Evolutionary conservation across 2,888 invertebrate species (phyloP), one percentile per base, ranked within the genome.

Genomic region (Dryobotodes eremita): DNA sequence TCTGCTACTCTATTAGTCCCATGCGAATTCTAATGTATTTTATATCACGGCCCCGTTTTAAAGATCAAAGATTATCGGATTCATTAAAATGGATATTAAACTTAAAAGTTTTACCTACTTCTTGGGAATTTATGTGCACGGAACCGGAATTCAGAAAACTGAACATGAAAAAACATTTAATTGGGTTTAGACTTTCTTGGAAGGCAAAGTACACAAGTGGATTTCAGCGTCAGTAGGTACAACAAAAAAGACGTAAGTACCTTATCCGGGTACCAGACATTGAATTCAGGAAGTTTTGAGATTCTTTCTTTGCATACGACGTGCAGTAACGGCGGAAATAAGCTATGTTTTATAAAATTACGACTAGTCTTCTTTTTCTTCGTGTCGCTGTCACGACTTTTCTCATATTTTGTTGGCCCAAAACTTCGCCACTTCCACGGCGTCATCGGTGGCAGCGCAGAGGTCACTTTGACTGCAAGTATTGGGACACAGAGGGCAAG

Each of bases 11-110:
- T 88, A 91, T 88, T 86, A 89, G 89, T 92, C 93, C 90, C 92
- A 90, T 90, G 94, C 94, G 92, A 94, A 94, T 92, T 85, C 83
- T 87, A 84, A 84, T 87, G 84, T 80, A 72, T 86, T 88, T 82
- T 77, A 72, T 79, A 81, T 84, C 75, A 73, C 55, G n/a, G 57
- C 48, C 42, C 48, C 72, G 53, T 78, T 82, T 75, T 66, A 74
- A 79, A 85, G 82, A 88, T 88, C 84, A 86, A 82, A 88, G 86
- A 80, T 71, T 77, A 80, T 80, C 76, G 62, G 31, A 59, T 69
- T 77, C 77, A 83, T 88, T 82, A 78, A 75, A 88, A 78, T 53
- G 71, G 46, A 71, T 79, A 84, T 68, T 48, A 75, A 20, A 42
- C 31, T 69, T 62, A 55, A 72, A 84, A 72, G 61, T 70, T 83